These are phyloP conservation scores for Sweltsa coloradensis DNA, from an alignment of 1,140 invertebrate species.

Conservation along the genomic window DNA sequence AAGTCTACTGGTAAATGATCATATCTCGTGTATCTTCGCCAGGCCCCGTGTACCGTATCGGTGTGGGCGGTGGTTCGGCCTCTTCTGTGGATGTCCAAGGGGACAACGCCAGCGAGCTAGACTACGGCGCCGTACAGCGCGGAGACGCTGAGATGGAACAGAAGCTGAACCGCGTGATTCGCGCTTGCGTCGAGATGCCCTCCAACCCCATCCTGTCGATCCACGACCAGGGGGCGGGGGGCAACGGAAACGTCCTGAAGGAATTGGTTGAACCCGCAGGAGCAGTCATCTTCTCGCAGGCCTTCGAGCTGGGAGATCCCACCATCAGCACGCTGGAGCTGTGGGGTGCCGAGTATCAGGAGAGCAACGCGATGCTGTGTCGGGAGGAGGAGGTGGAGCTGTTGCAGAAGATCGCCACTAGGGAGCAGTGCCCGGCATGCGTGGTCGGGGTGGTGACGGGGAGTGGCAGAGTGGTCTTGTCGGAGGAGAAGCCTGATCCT, in stretches of 20 bases:
- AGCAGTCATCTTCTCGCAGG: constrained; percentile 76
- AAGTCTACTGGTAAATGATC: too few relatives aligned
- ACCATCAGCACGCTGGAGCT: constrained; percentile 86
- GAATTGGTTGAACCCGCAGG: constrained; percentile 90
- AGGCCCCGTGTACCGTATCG: constrained; percentile 92
- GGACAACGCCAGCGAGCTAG: constrained; percentile 72
- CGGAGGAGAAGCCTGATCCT: too few relatives aligned
- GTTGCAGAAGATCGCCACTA: constrained; percentile 58
- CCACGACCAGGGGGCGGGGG: constrained; percentile 93
- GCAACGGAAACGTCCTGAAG: constrained; percentile 96
- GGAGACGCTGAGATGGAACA: constrained; percentile 99
- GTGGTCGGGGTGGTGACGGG: constrained; percentile 88
- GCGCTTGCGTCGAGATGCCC: constrained; percentile 76
- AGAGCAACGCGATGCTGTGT: constrained; percentile 84
- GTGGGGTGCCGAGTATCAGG: constrained; percentile 98
- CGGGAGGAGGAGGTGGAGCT: constrained; percentile 44
- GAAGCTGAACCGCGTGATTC: constrained; percentile 85
- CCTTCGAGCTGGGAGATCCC: constrained; percentile 87
- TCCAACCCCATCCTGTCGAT: constrained; percentile 88
- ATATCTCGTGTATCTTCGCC: too few relatives aligned
- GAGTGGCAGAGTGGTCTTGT: too few relatives aligned
- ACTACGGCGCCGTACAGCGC: constrained; percentile 94
- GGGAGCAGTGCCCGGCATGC: constrained; percentile 86
- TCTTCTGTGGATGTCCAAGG: constrained; percentile 88
- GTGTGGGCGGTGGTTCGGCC: constrained; percentile 92